phyloP scores from a whole-genome alignment of 2,113 vertebrate genomes.

The Atlantisia rogersi region DNA sequence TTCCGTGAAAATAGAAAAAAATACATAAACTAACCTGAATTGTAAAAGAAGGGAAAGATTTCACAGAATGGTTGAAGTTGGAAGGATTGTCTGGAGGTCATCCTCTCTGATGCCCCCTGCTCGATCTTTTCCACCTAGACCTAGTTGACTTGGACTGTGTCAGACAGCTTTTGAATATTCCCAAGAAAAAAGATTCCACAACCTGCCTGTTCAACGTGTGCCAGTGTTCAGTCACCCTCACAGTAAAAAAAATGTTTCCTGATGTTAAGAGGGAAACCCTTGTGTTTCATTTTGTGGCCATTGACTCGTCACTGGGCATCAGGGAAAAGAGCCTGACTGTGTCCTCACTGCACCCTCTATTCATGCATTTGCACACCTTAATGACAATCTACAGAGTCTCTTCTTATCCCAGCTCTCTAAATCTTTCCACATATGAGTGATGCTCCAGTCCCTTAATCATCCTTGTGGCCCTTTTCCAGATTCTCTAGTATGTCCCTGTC shows the following conservation, averaged over 20 bases:
- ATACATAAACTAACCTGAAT: neutral
- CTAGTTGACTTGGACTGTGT: neutral
- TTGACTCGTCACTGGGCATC: neutral
- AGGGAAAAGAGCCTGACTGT: neutral
- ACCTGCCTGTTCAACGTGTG: neutral
- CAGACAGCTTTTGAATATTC: neutral
- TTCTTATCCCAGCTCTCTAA: neutral
- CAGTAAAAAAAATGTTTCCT: neutral
- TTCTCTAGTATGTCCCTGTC: neutral
- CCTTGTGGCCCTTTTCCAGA: neutral
- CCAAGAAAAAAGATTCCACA: neutral
- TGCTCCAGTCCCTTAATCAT: neutral
- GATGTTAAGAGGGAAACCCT: neutral
- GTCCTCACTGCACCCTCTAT: neutral
- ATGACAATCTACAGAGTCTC: neutral
- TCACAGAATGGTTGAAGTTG: neutral
- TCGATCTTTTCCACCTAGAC: neutral
- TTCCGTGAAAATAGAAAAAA: neutral
- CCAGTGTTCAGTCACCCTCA: neutral
- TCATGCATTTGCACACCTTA: neutral
- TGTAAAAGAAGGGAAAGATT: neutral
- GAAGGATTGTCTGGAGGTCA: neutral
- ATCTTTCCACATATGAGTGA: neutral
- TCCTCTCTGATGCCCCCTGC: fast-evolving
- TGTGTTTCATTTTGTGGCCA: too few relatives aligned